Conservation (phyloP, 1,140 invertebrate species). For the Drosophila willistoni region DNA sequence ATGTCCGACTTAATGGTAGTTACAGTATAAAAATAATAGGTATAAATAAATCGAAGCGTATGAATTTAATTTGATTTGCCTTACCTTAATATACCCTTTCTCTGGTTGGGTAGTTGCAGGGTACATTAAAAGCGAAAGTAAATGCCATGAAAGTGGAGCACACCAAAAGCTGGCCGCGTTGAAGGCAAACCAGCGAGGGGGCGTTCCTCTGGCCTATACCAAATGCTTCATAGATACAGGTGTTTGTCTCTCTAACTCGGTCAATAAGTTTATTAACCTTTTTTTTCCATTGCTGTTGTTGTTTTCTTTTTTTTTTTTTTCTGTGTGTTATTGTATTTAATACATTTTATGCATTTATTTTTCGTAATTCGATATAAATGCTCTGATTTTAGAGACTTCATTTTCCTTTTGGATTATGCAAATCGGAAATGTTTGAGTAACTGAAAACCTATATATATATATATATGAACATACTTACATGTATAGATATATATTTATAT, state of each 20-base stretch:
- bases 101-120: background rate
- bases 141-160: constrained; percentile 75
- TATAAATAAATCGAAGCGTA: no score
- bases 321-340: constrained; percentile 28
- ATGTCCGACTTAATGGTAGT: no score
- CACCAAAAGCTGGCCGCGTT: constrained; percentile 47
- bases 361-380: constrained; percentile 51
- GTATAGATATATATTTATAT: background rate
- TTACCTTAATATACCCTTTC: background rate
- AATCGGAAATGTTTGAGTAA: constrained; percentile 58
- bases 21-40: no score
- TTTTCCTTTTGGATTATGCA: constrained; percentile 49
- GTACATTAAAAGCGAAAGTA: constrained; percentile 72
- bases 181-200: constrained; percentile 74
- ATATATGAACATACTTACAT: background rate
- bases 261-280: constrained; percentile 79
- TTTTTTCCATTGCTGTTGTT: background rate
- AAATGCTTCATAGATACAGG: constrained; percentile 22
- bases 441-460: constrained; percentile 7
- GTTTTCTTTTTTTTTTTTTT: constrained; percentile 12
- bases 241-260: constrained; percentile 60
- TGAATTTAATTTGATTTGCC: no score
- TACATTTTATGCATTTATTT: constrained; percentile 55
- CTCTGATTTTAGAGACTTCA: constrained; percentile 45
- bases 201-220: constrained; percentile 39